Evolutionary conservation across 2,113 vertebrate genomes (phyloP).

Genomic region (Periophthalmus modestus): DNA sequence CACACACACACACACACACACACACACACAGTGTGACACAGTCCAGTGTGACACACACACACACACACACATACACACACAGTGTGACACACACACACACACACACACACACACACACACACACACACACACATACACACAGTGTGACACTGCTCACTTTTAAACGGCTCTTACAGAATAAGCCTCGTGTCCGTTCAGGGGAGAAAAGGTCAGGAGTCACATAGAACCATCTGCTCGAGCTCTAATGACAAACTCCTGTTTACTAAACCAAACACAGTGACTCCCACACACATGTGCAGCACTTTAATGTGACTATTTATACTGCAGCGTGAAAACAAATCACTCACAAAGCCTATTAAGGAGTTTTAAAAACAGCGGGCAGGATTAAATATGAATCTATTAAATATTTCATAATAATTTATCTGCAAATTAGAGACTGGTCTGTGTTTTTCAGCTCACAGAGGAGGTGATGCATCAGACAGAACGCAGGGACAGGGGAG

Average conservation of each 20-base stretch:
- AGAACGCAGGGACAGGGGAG: background rate
- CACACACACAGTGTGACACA: too few relatives aligned
- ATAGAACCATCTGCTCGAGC: slow-evolving; percentile 19
- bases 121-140: background rate
- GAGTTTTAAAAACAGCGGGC: slow-evolving; percentile 38
- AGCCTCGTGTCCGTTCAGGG: slow-evolving; percentile 3
- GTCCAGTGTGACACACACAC: too few relatives aligned
- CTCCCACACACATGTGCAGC: slow-evolving; percentile 7
- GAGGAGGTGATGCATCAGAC: slow-evolving; percentile 12
- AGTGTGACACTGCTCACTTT: background rate
- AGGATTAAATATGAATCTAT: background rate
- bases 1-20: too few relatives aligned
- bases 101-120: too few relatives aligned
- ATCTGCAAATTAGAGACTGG: background rate
- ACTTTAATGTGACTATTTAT: background rate
- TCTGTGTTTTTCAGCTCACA: slow-evolving; percentile 1
- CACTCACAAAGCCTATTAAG: slow-evolving; percentile 15
- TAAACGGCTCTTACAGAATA: slow-evolving; percentile 5
- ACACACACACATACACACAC: too few relatives aligned
- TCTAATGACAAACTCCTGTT: slow-evolving; percentile 30
- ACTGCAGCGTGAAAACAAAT: background rate
- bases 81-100: too few relatives aligned
- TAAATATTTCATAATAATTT: background rate
- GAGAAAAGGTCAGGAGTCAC: slow-evolving; percentile 12
- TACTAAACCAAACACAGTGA: slow-evolving; percentile 26